Percentiles rank a stretch among this genome's conserved stretches.
Conservation (phyloP, 2,888 invertebrate species). For the Lepeophtheirus nordmannii region DNA sequence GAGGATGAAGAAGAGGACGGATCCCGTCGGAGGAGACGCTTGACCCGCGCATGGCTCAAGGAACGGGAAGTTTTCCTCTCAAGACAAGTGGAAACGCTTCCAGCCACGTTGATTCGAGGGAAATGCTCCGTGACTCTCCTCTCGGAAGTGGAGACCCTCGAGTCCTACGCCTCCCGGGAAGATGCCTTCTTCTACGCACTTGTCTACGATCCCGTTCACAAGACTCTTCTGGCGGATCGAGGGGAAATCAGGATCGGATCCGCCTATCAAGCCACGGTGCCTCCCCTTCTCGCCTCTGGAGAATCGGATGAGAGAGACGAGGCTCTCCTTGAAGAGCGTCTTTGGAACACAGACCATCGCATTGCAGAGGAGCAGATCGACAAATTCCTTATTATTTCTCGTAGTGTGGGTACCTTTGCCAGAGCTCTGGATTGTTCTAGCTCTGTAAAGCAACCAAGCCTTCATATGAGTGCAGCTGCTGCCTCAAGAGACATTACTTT, state of each 20-base stretch:
- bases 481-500: constrained; percentile 95
- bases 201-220: constrained; percentile 97
- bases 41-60: constrained; percentile 74
- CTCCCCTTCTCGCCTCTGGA: background rate
- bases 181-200: constrained; percentile 99
- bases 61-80: constrained; percentile 96
- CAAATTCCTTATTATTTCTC: constrained; percentile 76
- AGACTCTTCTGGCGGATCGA: constrained; percentile 95
- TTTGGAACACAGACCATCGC: constrained; percentile 48
- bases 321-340: constrained; percentile 12
- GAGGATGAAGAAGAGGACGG: constrained; percentile 29
- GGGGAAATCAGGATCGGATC: constrained; percentile 82
- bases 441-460: constrained; percentile 90
- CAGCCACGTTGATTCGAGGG: constrained; percentile 96
- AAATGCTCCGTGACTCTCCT: constrained; percentile 97
- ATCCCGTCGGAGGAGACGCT: constrained; percentile 30
- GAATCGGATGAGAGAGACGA: background rate
- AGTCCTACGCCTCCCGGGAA: constrained; percentile 56
- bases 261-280: constrained; percentile 60
- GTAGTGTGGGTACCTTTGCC: constrained; percentile 95
- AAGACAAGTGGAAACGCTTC: constrained; percentile 89
- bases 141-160: constrained; percentile 93
- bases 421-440: constrained; percentile 95
- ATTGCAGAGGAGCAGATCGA: constrained; percentile 90
- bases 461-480: constrained; percentile 98